These are phyloP conservation scores for Paramacrobiotus metropolitanus DNA, from an alignment of 1,140 invertebrate species.

Conservation along the genomic window DNA sequence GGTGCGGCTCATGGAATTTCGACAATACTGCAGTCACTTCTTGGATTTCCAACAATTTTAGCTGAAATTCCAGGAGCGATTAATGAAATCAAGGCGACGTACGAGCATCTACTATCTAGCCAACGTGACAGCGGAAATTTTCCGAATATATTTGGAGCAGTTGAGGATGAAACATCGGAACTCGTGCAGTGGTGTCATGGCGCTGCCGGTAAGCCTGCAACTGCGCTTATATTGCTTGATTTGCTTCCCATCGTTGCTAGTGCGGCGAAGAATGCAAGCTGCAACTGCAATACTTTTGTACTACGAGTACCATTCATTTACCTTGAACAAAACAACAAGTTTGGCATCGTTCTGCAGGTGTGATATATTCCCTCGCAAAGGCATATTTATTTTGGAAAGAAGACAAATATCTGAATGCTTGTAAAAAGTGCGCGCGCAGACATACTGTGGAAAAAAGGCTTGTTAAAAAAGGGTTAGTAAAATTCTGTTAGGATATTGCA, in stretches of 20 bases:
- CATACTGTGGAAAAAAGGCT: not conserved
- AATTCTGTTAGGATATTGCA: too few relatives aligned
- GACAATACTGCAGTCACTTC: not conserved
- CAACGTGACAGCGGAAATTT: not conserved
- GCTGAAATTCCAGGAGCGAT: not conserved
- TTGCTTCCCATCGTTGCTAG: too few relatives aligned
- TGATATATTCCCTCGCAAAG: not conserved
- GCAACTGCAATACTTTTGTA: too few relatives aligned
- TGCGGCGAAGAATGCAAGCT: too few relatives aligned
- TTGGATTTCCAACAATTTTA: not conserved
- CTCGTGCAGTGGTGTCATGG: not conserved
- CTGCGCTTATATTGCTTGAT: too few relatives aligned
- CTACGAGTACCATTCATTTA: too few relatives aligned
- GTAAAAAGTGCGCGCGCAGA: not conserved
- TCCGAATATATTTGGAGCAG: not conserved
- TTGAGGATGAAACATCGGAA: not conserved
- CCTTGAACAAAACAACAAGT: not conserved
- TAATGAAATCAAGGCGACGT: not conserved
- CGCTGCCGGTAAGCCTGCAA: not conserved
- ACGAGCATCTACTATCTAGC: not conserved
- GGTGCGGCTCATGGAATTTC: not conserved
- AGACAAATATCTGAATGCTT: not conserved
- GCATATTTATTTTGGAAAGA: not conserved
- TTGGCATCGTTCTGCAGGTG: not conserved
- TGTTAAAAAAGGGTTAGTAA: too few relatives aligned